Percentiles rank a stretch among this genome's conserved stretches.
Conservation (phyloP, 2,113 vertebrate genomes). For the Stictonetta naevosa region DNA sequence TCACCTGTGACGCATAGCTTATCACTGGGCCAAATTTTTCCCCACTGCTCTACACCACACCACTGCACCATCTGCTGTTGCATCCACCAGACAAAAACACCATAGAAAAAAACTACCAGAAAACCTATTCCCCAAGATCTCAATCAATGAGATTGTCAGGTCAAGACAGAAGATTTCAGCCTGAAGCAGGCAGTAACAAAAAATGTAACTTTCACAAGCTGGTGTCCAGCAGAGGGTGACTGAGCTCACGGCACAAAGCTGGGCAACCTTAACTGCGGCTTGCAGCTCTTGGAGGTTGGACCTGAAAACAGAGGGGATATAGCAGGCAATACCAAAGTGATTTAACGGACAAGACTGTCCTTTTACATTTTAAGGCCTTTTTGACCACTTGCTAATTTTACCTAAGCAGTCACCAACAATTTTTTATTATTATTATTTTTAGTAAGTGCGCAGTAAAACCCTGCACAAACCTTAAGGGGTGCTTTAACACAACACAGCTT, state of each 20-base stretch:
- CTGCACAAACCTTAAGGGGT: background rate
- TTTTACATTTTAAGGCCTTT: background rate
- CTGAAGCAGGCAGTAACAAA: background rate
- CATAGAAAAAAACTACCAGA: accelerated
- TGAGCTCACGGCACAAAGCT: background rate
- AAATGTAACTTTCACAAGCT: background rate
- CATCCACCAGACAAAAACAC: background rate
- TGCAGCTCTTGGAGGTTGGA: background rate
- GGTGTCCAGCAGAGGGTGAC: background rate
- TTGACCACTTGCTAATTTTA: background rate
- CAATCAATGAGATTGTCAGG: background rate
- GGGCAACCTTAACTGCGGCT: background rate
- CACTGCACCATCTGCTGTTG: background rate
- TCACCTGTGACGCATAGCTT: background rate
- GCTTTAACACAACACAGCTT: background rate
- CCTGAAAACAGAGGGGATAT: background rate
- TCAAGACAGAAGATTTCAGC: background rate
- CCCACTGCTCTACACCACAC: background rate
- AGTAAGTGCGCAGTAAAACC: background rate
- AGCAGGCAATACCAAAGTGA: background rate
- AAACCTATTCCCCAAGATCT: background rate
- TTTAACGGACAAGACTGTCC: background rate
- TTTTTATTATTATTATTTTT: background rate
- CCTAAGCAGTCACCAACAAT: background rate
- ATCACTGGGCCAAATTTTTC: background rate